Evolutionary conservation across 2,888 invertebrate species (phyloP), one percentile per base, ranked within the genome.

Genomic region (Lypha dubia): DNA sequence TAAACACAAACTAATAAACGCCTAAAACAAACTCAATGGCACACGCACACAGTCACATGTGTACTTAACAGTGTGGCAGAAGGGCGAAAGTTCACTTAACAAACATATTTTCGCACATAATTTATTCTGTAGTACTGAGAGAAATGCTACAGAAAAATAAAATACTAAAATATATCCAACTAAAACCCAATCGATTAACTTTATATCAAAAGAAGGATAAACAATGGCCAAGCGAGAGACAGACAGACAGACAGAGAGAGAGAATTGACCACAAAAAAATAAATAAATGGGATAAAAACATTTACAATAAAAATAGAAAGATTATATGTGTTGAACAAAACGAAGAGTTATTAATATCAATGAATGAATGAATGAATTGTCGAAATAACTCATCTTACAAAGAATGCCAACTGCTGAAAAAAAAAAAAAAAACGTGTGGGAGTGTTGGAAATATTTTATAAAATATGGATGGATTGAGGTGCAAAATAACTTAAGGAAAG

Each of bases 311-410:
- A 44, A 49, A 58, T 49, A 49, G 35, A 38, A 20, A 20, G n/a
- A n/a, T n/a, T n/a, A n/a, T 24, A n/a, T 49, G 65, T 35, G 24
- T 58, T 58, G 11, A 51, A 63, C 22, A 68, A 51, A 71, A 71
- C 80, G 44, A 60, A 86, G 83, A 87, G 89, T 89, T 89, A 89
- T 89, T 89, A 89, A 89, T 89, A 88, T 88, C 87, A 89, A 58
- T 58, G 58, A 58, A 89, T 89, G 88, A 89, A 58, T 58, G 58
- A 58, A 89, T 89, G 88, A 87, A 87, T 84, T 65, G 84, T 74
- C 51, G 77, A 56, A 77, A 84, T 84, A 84, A 79, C 75, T 82
- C 84, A 86, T 82, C 71, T 83, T 38, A 60, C 22, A 71, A 76
- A 76, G 84, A 79, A 86, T 83, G 75, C 79, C 56, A 70, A 79